These are phyloP conservation scores for Plemyria rubiginata DNA, from an alignment of 2,888 invertebrate genomes.

Conservation along the genomic window DNA sequence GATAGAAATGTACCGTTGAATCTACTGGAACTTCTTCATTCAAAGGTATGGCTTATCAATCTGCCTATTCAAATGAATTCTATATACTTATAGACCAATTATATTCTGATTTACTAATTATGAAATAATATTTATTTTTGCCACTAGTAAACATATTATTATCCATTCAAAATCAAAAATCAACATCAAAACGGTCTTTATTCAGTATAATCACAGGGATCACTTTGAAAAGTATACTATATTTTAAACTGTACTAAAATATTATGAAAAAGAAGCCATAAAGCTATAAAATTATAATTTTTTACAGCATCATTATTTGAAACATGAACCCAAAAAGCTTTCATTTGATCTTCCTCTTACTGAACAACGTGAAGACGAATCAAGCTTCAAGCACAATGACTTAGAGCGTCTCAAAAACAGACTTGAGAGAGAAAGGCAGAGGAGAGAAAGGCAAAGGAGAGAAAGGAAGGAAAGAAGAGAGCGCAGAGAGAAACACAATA, in stretches of 20 bases:
- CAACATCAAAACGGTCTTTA: too few relatives aligned
- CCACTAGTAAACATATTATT: too few relatives aligned
- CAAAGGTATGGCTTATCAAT: constrained; percentile 14
- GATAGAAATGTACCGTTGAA: background rate
- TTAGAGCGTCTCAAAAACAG: constrained; percentile 18
- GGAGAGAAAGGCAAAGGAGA: constrained; percentile 11
- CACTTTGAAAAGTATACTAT: too few relatives aligned
- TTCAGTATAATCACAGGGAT: too few relatives aligned
- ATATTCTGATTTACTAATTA: too few relatives aligned
- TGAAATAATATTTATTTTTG: too few relatives aligned
- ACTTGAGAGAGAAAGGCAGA: constrained; percentile 15
- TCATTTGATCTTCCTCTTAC: background rate
- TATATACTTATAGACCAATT: too few relatives aligned
- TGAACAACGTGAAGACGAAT: background rate
- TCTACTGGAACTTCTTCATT: constrained; percentile 6
- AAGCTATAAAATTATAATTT: background rate
- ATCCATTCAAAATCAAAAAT: too few relatives aligned
- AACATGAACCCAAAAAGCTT: background rate
- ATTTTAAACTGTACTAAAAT: too few relatives aligned
- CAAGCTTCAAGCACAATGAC: constrained; percentile 8
- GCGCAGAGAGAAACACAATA: constrained; percentile 17
- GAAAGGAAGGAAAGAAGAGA: constrained; percentile 19
- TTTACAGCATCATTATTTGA: constrained; percentile 11
- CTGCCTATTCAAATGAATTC: background rate
- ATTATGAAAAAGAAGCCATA: too few relatives aligned